phyloP scores from a whole-genome alignment of 2,113 vertebrate genomes.

The Natator depressus region DNA sequence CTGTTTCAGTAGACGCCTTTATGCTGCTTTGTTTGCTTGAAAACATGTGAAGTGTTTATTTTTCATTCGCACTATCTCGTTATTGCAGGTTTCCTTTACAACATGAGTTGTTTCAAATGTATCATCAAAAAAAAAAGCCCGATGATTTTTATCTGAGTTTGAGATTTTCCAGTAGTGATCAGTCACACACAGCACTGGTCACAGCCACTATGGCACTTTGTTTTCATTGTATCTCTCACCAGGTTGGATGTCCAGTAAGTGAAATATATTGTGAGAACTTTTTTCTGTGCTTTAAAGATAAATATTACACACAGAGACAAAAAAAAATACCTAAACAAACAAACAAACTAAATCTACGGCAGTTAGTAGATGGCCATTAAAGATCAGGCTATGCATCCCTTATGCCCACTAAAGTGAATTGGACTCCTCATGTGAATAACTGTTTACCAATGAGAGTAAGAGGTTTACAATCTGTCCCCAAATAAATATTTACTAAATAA shows the following conservation, averaged over 20 bases:
- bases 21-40: slow-evolving; percentile 66
- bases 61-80: slow-evolving; percentile 82
- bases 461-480: not conserved
- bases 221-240: slow-evolving; percentile 73
- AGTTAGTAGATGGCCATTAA: not conserved
- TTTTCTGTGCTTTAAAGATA: slow-evolving; percentile 51
- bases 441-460: not conserved
- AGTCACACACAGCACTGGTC: slow-evolving; percentile 62
- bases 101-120: slow-evolving; percentile 72
- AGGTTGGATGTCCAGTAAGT: slow-evolving; percentile 45
- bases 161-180: slow-evolving; percentile 75
- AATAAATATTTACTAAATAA: not conserved
- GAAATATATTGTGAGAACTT: slow-evolving; percentile 59
- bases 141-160: slow-evolving; percentile 80
- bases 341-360: not conserved
- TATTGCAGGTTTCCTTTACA: slow-evolving; percentile 84
- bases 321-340: not conserved
- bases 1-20: slow-evolving; percentile 58
- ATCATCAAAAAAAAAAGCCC: slow-evolving; percentile 61
- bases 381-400: not conserved
- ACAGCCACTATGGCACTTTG: slow-evolving; percentile 55
- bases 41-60: slow-evolving; percentile 82
- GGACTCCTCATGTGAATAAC: not conserved
- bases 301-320: slow-evolving; percentile 14
- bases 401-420: not conserved